A percentile compares a stretch with the other conserved stretches of the same genome.
Evolutionary conservation across 2,113 vertebrate genomes (phyloP).

Genomic region (Mastomys natalensis): DNA sequence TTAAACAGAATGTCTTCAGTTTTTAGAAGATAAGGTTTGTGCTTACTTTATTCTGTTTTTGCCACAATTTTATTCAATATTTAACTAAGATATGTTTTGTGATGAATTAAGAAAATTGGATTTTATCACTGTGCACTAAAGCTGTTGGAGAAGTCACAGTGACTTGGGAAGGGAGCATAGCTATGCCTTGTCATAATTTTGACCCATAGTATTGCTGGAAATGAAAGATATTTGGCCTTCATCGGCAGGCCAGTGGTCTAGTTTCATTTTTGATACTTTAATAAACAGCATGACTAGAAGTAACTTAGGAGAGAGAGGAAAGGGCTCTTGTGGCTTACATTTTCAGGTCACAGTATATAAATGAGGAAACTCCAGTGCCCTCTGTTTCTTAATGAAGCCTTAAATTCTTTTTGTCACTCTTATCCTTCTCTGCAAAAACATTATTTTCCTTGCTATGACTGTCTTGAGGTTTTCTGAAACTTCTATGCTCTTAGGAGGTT

Average conservation of each 20-base stretch:
- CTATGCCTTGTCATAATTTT: neutral
- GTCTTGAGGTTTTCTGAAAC: slow-evolving; percentile 18
- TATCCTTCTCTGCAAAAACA: neutral
- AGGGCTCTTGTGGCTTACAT: neutral
- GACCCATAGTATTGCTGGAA: neutral
- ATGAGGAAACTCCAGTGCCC: neutral
- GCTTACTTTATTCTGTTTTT: slow-evolving; percentile 12
- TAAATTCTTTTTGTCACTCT: neutral
- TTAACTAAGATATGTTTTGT: slow-evolving; percentile 10
- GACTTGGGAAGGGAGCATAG: neutral
- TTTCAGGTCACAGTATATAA: neutral
- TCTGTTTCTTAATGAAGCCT: slow-evolving; percentile 9
- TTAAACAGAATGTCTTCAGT: neutral
- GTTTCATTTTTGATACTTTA: neutral
- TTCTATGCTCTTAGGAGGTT: neutral
- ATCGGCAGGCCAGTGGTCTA: neutral
- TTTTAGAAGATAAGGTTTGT: neutral
- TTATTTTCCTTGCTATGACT: neutral
- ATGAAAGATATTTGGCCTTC: slow-evolving; percentile 11
- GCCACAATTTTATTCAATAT: neutral
- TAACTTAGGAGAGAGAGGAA: neutral
- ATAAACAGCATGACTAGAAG: neutral
- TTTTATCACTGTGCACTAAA: neutral
- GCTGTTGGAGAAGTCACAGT: neutral
- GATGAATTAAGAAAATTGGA: neutral